Conservation (phyloP, 2,888 invertebrate genomes). For the Epirrhoe tristata region DNA sequence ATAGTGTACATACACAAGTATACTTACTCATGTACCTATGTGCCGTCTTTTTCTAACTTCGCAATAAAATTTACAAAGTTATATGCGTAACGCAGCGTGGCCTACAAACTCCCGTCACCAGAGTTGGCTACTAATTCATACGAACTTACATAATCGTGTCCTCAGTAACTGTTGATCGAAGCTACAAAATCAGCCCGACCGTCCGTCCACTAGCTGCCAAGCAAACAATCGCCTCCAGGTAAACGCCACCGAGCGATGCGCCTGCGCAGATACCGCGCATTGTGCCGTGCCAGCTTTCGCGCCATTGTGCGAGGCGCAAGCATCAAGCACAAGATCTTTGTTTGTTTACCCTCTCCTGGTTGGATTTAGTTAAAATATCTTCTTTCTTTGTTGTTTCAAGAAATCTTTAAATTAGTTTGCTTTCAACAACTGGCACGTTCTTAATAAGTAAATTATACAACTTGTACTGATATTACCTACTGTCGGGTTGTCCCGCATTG, state of each 20-base stretch:
- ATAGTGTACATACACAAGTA: too few species aligned
- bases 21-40: too few species aligned
- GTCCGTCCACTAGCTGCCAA: slow-evolving; percentile 49
- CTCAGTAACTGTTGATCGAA: too few species aligned
- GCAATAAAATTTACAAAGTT: too few species aligned
- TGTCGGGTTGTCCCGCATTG: not conserved
- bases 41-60: too few species aligned
- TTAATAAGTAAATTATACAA: not conserved
- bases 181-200: slow-evolving; percentile 22
- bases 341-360: slow-evolving; percentile 70
- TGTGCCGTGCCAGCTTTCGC: slow-evolving; percentile 84
- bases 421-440: too few species aligned
- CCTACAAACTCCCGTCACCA: too few species aligned
- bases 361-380: not conserved
- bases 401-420: not conserved
- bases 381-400: not conserved
- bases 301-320: slow-evolving; percentile 78
- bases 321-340: slow-evolving; percentile 75
- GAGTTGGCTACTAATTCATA: too few species aligned
- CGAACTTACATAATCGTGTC: too few species aligned
- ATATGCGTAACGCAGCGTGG: too few species aligned
- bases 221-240: slow-evolving; percentile 78
- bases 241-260: slow-evolving; percentile 82
- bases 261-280: slow-evolving; percentile 76
- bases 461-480: not conserved